Conservation (phyloP, 1,140 invertebrate genomes). For the Musca domestica region DNA sequence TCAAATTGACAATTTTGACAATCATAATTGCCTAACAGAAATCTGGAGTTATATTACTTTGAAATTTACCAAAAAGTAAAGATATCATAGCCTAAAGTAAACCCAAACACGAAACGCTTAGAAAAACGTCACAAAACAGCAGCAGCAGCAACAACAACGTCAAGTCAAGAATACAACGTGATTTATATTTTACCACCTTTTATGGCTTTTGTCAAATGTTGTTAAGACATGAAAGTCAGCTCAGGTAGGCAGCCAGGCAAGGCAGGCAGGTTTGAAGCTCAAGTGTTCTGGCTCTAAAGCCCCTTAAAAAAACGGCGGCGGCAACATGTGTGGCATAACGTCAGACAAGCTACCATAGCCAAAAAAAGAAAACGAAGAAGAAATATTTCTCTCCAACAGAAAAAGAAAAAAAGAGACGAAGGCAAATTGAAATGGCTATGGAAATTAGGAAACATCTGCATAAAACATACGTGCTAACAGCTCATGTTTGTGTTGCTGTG, state of each 20-base stretch:
- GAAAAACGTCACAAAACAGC: too few relatives aligned
- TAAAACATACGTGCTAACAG: too few relatives aligned
- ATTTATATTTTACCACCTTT: slow-evolving; percentile 18
- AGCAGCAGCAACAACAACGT: too few relatives aligned
- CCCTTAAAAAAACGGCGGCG: not conserved
- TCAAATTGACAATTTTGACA: too few relatives aligned
- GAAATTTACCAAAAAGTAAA: too few relatives aligned
- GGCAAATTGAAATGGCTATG: not conserved
- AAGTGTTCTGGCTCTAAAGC: not conserved
- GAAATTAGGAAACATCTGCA: slow-evolving; percentile 16
- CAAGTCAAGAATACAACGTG: not conserved
- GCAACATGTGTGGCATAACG: not conserved
- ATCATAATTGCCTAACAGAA: too few relatives aligned
- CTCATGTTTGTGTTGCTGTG: too few relatives aligned
- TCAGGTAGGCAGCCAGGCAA: too few relatives aligned
- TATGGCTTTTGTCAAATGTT: slow-evolving; percentile 16
- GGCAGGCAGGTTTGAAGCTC: not conserved
- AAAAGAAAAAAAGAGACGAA: not conserved
- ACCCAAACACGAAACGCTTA: too few relatives aligned
- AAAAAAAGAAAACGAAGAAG: not conserved
- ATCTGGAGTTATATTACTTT: too few relatives aligned
- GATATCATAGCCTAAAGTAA: too few relatives aligned
- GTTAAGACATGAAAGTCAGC: slow-evolving; percentile 4
- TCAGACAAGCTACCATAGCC: not conserved
- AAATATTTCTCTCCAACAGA: not conserved